phyloP scores from a whole-genome alignment of 1,140 invertebrate species.

The Nasonia vitripennis region DNA sequence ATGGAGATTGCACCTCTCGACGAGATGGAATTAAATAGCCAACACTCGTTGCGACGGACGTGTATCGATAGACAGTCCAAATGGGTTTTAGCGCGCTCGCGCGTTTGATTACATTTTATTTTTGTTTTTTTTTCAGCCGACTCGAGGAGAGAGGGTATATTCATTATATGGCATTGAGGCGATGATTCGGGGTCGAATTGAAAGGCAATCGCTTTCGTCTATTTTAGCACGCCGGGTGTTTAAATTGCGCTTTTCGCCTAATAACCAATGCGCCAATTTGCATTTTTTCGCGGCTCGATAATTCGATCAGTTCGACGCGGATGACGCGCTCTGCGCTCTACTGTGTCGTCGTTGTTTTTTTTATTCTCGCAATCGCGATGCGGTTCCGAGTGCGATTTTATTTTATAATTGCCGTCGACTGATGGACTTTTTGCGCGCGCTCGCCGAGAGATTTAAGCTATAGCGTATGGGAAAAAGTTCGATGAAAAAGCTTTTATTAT shows the following conservation, averaged over 20 bases:
- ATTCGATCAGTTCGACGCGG: not conserved
- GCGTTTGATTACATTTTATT: not conserved
- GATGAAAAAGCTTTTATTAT: no score
- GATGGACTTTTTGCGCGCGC: not conserved
- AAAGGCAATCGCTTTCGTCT: not conserved
- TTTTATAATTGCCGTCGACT: not conserved
- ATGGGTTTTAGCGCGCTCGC: not conserved
- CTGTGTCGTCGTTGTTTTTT: not conserved
- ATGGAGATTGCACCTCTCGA: not conserved
- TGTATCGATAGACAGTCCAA: no score
- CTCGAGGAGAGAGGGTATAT: no score
- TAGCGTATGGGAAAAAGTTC: no score
- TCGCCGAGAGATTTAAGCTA: no score
- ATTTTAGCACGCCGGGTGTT: not conserved
- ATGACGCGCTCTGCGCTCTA: not conserved
- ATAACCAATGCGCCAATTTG: not conserved
- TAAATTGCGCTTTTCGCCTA: conserved; percentile 15
- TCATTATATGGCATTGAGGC: no score
- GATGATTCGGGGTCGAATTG: not conserved
- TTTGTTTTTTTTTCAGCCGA: not conserved
- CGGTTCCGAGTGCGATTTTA: not conserved
- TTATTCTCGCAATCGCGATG: not conserved
- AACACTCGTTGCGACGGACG: not conserved
- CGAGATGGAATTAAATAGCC: not conserved
- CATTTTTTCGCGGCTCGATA: conserved; percentile 7